Evolutionary conservation across 2,888 invertebrate genomes (phyloP).

Genomic region (Mythimna impura): DNA sequence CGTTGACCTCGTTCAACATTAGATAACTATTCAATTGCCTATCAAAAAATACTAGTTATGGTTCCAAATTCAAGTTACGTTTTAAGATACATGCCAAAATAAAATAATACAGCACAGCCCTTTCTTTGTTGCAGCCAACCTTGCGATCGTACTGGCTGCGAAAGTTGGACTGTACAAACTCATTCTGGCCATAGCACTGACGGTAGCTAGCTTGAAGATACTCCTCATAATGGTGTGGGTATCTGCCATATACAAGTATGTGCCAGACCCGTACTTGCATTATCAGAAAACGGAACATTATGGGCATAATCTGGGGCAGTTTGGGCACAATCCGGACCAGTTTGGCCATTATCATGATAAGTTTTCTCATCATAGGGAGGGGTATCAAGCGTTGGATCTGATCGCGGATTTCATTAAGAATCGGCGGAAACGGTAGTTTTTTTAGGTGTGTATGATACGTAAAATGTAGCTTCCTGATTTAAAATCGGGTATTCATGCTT

Average conservation of each 20-base stretch:
- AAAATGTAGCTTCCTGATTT: no score
- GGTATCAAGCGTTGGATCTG: constrained; percentile 55
- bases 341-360: constrained; percentile 41
- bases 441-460: constrained; percentile 60
- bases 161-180: constrained; percentile 85
- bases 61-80: no score
- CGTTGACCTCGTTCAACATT: no score
- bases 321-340: constrained; percentile 26
- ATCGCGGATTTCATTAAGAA: constrained; percentile 61
- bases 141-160: constrained; percentile 80
- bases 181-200: constrained; percentile 78
- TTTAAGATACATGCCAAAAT: no score
- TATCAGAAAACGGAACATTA: constrained; percentile 64
- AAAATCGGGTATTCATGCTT: no score
- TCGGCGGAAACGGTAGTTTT: constrained; percentile 25
- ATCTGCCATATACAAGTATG: constrained; percentile 78
- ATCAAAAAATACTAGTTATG: no score
- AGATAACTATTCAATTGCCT: no score
- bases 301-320: constrained; percentile 31
- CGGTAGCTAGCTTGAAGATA: constrained; percentile 78
- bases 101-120: constrained; percentile 19
- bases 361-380: constrained; percentile 50
- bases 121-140: constrained; percentile 86
- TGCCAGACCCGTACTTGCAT: constrained; percentile 79
- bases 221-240: constrained; percentile 83